A percentile compares a stretch with the other conserved stretches of the same genome.
phyloP scores from a whole-genome alignment of 2,113 vertebrate genomes.

The Hyperopisus bebe region DNA sequence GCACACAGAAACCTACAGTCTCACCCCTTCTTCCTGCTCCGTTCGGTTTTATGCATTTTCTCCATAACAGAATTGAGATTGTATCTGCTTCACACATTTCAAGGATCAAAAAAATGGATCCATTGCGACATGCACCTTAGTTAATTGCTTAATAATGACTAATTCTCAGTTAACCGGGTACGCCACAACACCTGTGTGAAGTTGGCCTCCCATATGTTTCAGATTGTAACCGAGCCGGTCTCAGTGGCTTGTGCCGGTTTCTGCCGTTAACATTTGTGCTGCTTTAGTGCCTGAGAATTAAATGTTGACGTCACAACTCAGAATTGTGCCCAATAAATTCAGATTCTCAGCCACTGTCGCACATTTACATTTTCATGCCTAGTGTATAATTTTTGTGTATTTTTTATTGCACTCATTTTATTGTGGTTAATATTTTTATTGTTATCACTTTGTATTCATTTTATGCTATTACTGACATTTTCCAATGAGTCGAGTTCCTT shows the following conservation, averaged over 20 bases:
- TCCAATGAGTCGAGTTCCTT: not conserved
- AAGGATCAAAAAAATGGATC: not conserved
- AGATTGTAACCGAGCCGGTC: not conserved
- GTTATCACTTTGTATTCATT: not conserved
- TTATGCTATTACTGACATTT: not conserved
- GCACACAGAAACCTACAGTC: not conserved
- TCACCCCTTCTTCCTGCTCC: not conserved
- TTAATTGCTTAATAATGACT: not conserved
- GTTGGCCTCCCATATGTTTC: not conserved
- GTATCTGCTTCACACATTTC: not conserved
- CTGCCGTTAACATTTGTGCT: not conserved
- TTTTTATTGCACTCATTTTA: not conserved
- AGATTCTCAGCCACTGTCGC: not conserved
- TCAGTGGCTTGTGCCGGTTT: not conserved
- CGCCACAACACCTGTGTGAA: not conserved
- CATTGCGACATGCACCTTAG: not conserved
- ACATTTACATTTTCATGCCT: not conserved
- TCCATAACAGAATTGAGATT: not conserved
- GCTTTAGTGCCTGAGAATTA: not conserved
- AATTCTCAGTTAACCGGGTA: not conserved
- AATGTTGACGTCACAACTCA: not conserved
- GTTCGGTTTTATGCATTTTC: not conserved
- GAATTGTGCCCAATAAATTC: not conserved
- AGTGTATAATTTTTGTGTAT: not conserved
- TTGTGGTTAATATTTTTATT: not conserved